These are phyloP conservation scores for Trididemnum nubilum DNA, from an alignment of 23 tunicate species.

Conservation along the genomic window DNA sequence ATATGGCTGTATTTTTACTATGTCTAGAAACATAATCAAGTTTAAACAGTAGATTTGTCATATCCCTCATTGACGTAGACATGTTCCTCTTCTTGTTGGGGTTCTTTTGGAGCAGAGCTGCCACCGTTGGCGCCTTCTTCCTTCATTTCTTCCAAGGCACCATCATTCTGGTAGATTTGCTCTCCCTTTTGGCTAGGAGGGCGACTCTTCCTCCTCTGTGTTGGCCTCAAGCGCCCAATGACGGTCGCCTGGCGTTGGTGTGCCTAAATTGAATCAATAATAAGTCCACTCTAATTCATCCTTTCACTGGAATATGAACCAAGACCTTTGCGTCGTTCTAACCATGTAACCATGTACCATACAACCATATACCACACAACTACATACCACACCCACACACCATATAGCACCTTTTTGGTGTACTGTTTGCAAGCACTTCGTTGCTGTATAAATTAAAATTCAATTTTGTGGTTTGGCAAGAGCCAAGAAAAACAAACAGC, in stretches of 20 bases:
- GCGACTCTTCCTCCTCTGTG: constrained; percentile 8
- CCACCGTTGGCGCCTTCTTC: constrained; percentile 9
- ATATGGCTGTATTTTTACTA: not conserved
- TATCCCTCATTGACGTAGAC: constrained; percentile 19
- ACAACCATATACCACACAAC: too few species aligned
- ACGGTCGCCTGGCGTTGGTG: constrained; percentile 8
- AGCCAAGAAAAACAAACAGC: too few species aligned
- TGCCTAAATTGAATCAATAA: not conserved
- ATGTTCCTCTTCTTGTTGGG: not conserved
- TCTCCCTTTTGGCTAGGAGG: not conserved
- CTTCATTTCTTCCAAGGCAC: not conserved
- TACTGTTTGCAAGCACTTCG: too few species aligned
- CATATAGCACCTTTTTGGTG: too few species aligned
- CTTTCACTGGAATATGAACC: too few species aligned
- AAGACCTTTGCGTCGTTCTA: too few species aligned
- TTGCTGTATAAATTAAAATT: too few species aligned
- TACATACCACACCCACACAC: too few species aligned
- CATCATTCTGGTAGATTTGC: not conserved
- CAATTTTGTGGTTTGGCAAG: too few species aligned
- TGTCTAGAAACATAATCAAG: not conserved
- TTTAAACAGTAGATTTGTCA: constrained; percentile 1
- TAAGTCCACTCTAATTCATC: too few species aligned
- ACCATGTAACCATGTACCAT: too few species aligned
- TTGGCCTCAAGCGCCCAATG: constrained; percentile 1
- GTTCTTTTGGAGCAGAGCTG: not conserved